Evolutionary conservation across 1,140 invertebrate genomes (phyloP), one percentile per base, ranked within the genome.

Genomic region (Phocides pigmalion): DNA sequence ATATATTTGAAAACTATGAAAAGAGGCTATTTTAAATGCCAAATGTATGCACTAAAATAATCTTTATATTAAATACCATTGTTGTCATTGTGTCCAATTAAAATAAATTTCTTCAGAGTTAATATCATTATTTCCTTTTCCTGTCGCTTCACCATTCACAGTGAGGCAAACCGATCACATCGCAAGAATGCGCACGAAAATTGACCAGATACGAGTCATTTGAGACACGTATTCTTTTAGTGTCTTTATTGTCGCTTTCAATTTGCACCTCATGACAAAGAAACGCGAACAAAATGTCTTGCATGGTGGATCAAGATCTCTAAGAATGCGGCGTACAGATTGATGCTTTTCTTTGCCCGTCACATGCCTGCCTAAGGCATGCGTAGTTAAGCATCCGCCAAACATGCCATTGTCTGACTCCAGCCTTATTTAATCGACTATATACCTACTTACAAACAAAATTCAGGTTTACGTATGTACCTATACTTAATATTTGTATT

Each of bases 311-410:
- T 37, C 8, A 49, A 61, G 58, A 61, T 61, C 58, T 61, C 44
- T 61, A 61, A 47, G 58, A 61, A 61, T 61, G 44, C 44, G 42
- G n/a, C 44, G 58, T 49, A 61, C 44, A 61, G 58, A 61, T 61
- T 61, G 58, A 61, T 61, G 58, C 58, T 59, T 59, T 59, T 59
- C 56, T 59, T 47, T 59, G 56, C 56, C 37, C 25, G 56, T 25
- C 56, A 59, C 42, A 35, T 17, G 56, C 44, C 56, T 58, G 8
- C 54, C n/a, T 15, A n/a, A 14, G 39, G 54, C 42, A 46, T 46
- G 32, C 54, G 54, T 59, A 32, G 41, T 47, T 59, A 59, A 59
- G 42, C 22, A 59, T 59, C 25, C 25, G 25, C 15, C 41, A 44
- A 9, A 14, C 25, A 35, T 46, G 54, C 54, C 54, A 1, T 28